These are phyloP conservation scores for Gopherus flavomarginatus DNA, from an alignment of 2,113 vertebrate genomes.

Conservation along the genomic window DNA sequence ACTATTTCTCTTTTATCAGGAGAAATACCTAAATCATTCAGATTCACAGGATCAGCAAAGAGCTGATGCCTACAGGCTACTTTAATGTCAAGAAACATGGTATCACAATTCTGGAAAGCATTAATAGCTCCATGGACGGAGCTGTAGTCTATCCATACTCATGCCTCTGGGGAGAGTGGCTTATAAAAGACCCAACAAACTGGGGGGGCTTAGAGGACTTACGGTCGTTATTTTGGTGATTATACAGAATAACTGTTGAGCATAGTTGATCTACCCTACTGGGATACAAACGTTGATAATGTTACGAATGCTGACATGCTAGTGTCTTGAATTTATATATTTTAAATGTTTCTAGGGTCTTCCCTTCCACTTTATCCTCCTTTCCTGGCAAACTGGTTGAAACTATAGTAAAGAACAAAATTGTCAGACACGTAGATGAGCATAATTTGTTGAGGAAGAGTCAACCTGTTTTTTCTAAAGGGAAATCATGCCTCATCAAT, in stretches of 20 bases:
- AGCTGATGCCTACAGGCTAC: not conserved
- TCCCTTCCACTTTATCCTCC: not conserved
- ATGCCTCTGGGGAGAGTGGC: not conserved
- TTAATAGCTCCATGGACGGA: not conserved
- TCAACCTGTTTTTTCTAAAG: no score
- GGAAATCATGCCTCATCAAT: no score
- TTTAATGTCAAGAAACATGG: not conserved
- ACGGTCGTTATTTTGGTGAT: not conserved
- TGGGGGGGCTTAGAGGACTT: no score
- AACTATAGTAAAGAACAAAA: no score
- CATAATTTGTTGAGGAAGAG: no score
- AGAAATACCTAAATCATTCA: not conserved
- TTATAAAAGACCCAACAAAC: not conserved
- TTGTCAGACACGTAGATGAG: no score
- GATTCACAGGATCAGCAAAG: not conserved
- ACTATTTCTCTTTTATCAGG: not conserved
- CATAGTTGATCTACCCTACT: not conserved
- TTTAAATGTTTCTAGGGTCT: not conserved
- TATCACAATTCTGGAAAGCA: not conserved
- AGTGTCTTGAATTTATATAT: not conserved
- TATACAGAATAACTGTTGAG: not conserved
- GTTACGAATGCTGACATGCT: not conserved
- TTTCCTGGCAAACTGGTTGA: not conserved
- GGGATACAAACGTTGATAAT: not conserved
- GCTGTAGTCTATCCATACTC: not conserved